Evolutionary conservation across 2,797 vertebrate species (phyloP), one percentile per base, ranked within the genome.

Genomic region (Okamejei kenojei): DNA sequence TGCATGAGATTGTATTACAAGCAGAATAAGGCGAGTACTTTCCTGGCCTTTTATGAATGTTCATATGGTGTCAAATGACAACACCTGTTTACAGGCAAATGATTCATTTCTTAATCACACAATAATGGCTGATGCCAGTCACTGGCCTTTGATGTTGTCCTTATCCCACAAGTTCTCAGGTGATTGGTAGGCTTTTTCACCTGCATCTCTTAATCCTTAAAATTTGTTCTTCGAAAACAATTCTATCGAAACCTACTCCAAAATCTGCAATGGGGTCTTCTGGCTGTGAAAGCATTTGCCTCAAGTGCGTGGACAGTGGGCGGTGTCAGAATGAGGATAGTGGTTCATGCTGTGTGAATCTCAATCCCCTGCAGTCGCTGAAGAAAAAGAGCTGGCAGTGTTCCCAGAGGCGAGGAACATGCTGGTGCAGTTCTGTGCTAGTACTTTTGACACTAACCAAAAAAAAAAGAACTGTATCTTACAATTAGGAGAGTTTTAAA

Each of bases 91-190:
- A 88, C 61, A 35, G 63, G 68, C 63, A 68, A 32, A 19, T 88
- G n/a, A 68, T 68, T 88, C 84, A 88, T 68, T 88, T 88, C 63
- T 88, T 68, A 88, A 88, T 68, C 61, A 68, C 61, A 88, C 1
- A 65, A 68, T 65, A 88, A 88, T 88, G 61, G 61, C 82, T 21
- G 5, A n/a, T 63, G 82, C 68, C 84, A 68, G 84, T 35, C 84
- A 21, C 29, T 65, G 82, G 58, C 8, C 84, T 88, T 68, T 88
- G 84, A 88, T 88, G 84, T 88, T 2, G n/a, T 35, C 17, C n/a
- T 68, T 35, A 68, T 65, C 61, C 61, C n/a, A 35, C 19, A 35
- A 19, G n/a, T 19, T 32, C 61, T 68, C 61, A 65, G 61, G 61
- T 65, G n/a, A 68, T 68, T 88, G 32, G n/a, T 68, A 63, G 35